These are phyloP conservation scores for Phyllostomus discolor DNA, from an alignment of 2,113 vertebrate genomes.

Conservation along the genomic window DNA sequence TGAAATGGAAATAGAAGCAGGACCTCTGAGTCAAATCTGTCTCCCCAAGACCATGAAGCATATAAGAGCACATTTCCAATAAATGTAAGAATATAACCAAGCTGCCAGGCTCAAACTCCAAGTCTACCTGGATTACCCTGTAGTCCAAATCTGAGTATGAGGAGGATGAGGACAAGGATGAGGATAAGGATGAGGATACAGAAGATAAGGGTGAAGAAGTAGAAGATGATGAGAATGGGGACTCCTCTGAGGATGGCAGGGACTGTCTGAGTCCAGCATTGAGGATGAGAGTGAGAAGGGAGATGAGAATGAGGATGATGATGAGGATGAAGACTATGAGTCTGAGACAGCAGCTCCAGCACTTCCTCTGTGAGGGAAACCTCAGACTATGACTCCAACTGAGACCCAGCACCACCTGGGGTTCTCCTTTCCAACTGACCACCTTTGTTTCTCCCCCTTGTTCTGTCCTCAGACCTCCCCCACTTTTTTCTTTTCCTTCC, in stretches of 20 bases:
- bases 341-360: slow-evolving; percentile 93
- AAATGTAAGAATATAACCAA: slow-evolving; percentile 93
- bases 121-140: slow-evolving; percentile 84
- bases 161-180: slow-evolving; percentile 89
- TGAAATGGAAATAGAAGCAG: not conserved
- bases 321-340: slow-evolving; percentile 87
- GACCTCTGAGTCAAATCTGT: slow-evolving; percentile 80
- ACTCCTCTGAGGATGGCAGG: slow-evolving; percentile 88
- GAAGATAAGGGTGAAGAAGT: slow-evolving; percentile 91
- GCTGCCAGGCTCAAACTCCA: slow-evolving; percentile 87
- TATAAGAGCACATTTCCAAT: slow-evolving; percentile 95
- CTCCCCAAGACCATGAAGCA: slow-evolving; percentile 90
- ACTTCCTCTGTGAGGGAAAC: slow-evolving; percentile 90
- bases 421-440: not conserved
- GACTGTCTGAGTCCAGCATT: slow-evolving; percentile 91
- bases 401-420: slow-evolving; percentile 76
- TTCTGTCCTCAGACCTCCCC: slow-evolving; percentile 40
- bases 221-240: slow-evolving; percentile 87
- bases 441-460: slow-evolving; percentile 44
- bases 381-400: slow-evolving; percentile 95
- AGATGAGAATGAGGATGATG: slow-evolving; percentile 84
- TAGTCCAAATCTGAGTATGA: slow-evolving; percentile 87
- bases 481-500: slow-evolving; percentile 30
- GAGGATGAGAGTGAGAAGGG: slow-evolving; percentile 87
- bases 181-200: slow-evolving; percentile 86